Percentiles rank a stretch among this genome's conserved stretches.
These are phyloP conservation scores for Linnaemya tessellans DNA, from an alignment of 2,888 invertebrate species.

Conservation along the genomic window DNA sequence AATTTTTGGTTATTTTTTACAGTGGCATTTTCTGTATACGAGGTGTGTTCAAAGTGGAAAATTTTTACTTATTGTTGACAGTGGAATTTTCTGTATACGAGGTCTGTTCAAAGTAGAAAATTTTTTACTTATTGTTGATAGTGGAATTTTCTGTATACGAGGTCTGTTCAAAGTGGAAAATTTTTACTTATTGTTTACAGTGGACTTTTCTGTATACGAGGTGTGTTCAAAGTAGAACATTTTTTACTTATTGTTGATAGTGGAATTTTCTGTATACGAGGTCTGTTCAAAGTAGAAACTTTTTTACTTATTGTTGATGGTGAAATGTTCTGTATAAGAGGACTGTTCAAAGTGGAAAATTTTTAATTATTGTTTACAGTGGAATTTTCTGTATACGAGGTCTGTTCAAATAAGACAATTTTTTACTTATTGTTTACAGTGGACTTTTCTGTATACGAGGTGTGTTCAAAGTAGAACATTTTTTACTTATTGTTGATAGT, in stretches of 20 bases:
- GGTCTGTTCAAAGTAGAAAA: too few species aligned
- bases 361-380: not conserved
- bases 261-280: not conserved
- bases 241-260: not conserved
- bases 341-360: not conserved
- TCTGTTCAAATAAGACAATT: too few species aligned
- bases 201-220: not conserved
- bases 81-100: not conserved
- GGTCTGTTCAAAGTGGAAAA: too few species aligned
- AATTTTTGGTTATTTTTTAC: not conserved
- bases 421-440: not conserved
- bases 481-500: not conserved
- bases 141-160: not conserved
- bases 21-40: not conserved
- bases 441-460: not conserved
- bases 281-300: too few species aligned
- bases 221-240: not conserved
- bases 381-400: not conserved
- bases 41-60: too few species aligned
- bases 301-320: not conserved
- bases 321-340: not conserved
- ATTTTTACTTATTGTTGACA: not conserved
- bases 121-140: not conserved
- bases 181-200: not conserved
- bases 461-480: too few species aligned